Evolutionary conservation across 1,140 invertebrate species (phyloP), one percentile per base, ranked within the genome.

Genomic region (Diploscapter pachys): DNA sequence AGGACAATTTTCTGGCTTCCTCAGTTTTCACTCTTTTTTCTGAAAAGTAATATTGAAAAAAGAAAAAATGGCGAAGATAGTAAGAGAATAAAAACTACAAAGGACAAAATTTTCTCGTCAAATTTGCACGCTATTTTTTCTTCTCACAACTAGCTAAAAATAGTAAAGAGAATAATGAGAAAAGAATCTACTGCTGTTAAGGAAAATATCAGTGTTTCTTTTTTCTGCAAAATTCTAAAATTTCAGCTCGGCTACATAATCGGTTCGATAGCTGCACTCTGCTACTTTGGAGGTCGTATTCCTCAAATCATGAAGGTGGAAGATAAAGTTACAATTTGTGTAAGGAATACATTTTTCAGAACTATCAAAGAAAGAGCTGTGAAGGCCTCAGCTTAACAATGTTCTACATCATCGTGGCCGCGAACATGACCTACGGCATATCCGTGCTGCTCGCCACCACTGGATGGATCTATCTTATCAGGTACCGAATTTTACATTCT

Each of bases 391-490:
- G 84, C 4, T 51, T 85, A 50, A 67, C 78, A 9, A 85, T 86
- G 83, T 86, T 85, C 70, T 85, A 84, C 77, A 85, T 85, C 55
- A 85, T 85, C 64, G 79, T 85, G n/a, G 68, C 80, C 4, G 83
- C 83, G 3, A 85, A 85, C 66, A 69, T 86, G n/a, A 86, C 84
- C 5, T 85, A 85, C 63, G 84, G 78, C 3, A 51, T 69, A 4
- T 82, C 73, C 9, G 69, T 84, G 6, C 65, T 84, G 4, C 64
- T 86, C 48, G 84, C 83, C 53, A 77, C 84, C 3, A 84, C 82
- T 48, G 82, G 81, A 31, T 83, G 84, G 78, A 57, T 78, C 51
- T 84, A 84, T 66, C 57, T 86, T 13, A 57, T 78, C 67, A 70
- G 75, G 72, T 73, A 66, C 5, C 11, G 3, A 4, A 8, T 54